These are phyloP conservation scores for Brachypteracias leptosomus DNA, from an alignment of 2,113 vertebrate genomes.

Conservation along the genomic window DNA sequence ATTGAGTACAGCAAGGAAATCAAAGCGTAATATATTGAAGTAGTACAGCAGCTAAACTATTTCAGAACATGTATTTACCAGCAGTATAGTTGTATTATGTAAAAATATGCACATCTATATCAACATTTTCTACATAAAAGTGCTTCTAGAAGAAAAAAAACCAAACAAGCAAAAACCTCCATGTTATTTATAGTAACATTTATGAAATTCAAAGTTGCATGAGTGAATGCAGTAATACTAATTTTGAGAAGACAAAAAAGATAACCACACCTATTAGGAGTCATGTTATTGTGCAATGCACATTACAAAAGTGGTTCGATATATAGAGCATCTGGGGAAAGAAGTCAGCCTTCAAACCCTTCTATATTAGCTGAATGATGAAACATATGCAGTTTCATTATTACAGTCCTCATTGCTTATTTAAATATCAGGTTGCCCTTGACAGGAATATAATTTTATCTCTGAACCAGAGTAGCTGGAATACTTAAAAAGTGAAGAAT, in stretches of 20 bases:
- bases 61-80: conserved; percentile 12
- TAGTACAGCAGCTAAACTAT: neutral
- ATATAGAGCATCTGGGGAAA: neutral
- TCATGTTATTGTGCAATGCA: neutral
- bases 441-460: neutral
- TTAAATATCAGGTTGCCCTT: conserved; percentile 38
- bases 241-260: conserved; percentile 15
- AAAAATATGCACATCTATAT: conserved; percentile 54
- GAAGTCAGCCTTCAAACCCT: neutral
- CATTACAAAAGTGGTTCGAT: neutral
- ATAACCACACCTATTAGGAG: neutral
- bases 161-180: neutral
- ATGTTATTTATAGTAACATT: conserved; percentile 20
- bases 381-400: neutral
- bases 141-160: conserved; percentile 4
- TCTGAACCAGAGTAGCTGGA: neutral
- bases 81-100: conserved; percentile 11
- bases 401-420: neutral
- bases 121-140: conserved; percentile 30
- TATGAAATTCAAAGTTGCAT: conserved; percentile 5
- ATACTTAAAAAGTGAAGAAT: conserved; percentile 9
- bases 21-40: neutral
- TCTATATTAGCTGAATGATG: neutral
- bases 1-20: conserved; percentile 6
- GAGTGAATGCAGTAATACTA: neutral